These are phyloP conservation scores for Hypena proboscidalis DNA, from an alignment of 2,888 invertebrate genomes.

Conservation along the genomic window DNA sequence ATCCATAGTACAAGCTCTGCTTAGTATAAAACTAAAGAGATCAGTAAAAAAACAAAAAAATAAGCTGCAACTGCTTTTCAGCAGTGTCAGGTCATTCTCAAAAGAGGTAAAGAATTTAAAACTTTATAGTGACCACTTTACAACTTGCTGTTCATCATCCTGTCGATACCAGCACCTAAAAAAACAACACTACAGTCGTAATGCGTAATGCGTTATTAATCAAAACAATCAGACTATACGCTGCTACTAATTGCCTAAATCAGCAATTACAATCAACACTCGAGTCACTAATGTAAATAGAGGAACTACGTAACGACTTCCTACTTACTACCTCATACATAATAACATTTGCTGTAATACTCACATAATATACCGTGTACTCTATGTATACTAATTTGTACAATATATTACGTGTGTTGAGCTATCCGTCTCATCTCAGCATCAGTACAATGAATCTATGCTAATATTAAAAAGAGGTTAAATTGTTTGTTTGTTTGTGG, in stretches of 20 bases:
- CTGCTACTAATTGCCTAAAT: slow-evolving; percentile 14
- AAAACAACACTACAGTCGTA: too few relatives aligned
- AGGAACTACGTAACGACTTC: slow-evolving; percentile 40
- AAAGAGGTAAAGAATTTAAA: too few relatives aligned
- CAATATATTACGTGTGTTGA: slow-evolving; percentile 28
- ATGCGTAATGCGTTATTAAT: neutral
- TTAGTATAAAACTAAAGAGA: too few relatives aligned
- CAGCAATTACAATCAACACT: slow-evolving; percentile 21
- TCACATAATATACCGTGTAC: slow-evolving; percentile 3
- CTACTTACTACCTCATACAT: slow-evolving; percentile 29
- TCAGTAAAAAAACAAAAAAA: too few relatives aligned
- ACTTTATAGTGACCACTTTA: too few relatives aligned
- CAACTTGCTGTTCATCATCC: too few relatives aligned
- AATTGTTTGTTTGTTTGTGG: too few relatives aligned
- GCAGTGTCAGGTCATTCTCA: too few relatives aligned
- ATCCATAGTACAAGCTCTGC: too few relatives aligned
- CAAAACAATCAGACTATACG: neutral
- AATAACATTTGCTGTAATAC: slow-evolving; percentile 14
- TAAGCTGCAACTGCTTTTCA: too few relatives aligned
- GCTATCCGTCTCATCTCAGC: slow-evolving; percentile 26
- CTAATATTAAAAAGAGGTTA: too few relatives aligned
- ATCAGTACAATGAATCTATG: slow-evolving; percentile 24
- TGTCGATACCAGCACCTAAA: too few relatives aligned
- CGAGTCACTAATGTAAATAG: slow-evolving; percentile 18
- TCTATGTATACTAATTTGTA: slow-evolving; percentile 28